Evolutionary conservation across 2,888 invertebrate species (phyloP), one percentile per base, ranked within the genome.

Genomic region (Maniola hyperantus): DNA sequence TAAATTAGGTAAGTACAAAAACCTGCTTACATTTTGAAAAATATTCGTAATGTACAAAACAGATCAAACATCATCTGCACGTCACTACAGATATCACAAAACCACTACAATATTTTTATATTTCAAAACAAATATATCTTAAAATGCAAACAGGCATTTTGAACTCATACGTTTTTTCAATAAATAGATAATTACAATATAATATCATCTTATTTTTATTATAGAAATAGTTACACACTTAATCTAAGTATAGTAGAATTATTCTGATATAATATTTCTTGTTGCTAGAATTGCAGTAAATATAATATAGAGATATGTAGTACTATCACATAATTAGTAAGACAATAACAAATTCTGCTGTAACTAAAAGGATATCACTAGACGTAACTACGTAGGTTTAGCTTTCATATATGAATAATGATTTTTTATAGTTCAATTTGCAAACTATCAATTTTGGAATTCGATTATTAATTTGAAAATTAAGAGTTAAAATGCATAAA

Each of bases 311-410:
- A 55, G 55, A 55, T 55, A 55, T 55, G 55, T 39, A 39, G 39
- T 39, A 55, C 55, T 39, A 55, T 55, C 55, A 55, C 55, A 55
- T 55, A 18, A 20, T 36, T 55, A 55, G 18, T 20, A 39, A 55
- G 11, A 39, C 10, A 39, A 54, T 54, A 8, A 55, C 7, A 36
- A 55, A 15, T 13, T 2, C 26, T 53, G 13, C 33, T 33, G 33
- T 33, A 33, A 53, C 15, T 51, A 26, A 51, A 51, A 20, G 10
- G 4, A 5, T 20, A 51, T 20, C 20, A 13, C 10, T 20, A n/a
- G 4, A 5, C 11, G 26, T 20, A 11, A 13, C 10, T 51, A 11
- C 26, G 0, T 51, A 13, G 1, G 13, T 53, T 53, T 13, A 33
- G n/a, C 6, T 33, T 13, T 15, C 7, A 11, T 2, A 20, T 15